Evolutionary conservation across 2,113 vertebrate species (phyloP).

Genomic region (Morone chrysops): DNA sequence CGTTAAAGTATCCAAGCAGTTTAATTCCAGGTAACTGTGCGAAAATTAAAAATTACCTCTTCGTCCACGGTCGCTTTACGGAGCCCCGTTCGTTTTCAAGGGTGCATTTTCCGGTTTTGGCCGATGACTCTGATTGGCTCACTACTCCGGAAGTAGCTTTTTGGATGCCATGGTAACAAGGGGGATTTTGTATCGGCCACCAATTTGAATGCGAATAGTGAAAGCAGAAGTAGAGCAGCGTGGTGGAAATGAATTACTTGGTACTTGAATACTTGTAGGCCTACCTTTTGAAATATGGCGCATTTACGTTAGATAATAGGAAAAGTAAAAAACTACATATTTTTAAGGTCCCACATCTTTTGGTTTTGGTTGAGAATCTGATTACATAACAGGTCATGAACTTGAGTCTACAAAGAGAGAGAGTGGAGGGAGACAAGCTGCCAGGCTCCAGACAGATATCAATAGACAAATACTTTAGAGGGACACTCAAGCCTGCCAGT

Average conservation of each 20-base stretch:
- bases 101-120: slow-evolving; percentile 13
- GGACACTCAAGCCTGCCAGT: slow-evolving; percentile 34
- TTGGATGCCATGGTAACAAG: slow-evolving; percentile 14
- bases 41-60: not conserved
- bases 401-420: slow-evolving; percentile 25
- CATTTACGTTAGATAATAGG: not conserved
- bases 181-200: not conserved
- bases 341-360: not conserved
- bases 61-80: not conserved
- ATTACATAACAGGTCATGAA: slow-evolving; percentile 57
- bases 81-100: not conserved
- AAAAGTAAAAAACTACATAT: not conserved
- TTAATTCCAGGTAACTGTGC: not conserved
- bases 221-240: not conserved
- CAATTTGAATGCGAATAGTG: not conserved
- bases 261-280: too few species aligned
- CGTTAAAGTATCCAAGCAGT: too few species aligned
- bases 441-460: slow-evolving; percentile 44
- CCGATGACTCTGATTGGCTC: slow-evolving; percentile 7
- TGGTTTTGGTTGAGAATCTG: slow-evolving; percentile 9
- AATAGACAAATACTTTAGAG: slow-evolving; percentile 18
- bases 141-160: slow-evolving; percentile 20
- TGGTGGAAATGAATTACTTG: too few species aligned
- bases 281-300: not conserved
- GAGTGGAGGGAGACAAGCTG: not conserved